Percentiles rank a stretch among this genome's conserved stretches.
These are phyloP conservation scores for Mastacembelus armatus DNA, from an alignment of 2,797 vertebrate species.

Conservation along the genomic window DNA sequence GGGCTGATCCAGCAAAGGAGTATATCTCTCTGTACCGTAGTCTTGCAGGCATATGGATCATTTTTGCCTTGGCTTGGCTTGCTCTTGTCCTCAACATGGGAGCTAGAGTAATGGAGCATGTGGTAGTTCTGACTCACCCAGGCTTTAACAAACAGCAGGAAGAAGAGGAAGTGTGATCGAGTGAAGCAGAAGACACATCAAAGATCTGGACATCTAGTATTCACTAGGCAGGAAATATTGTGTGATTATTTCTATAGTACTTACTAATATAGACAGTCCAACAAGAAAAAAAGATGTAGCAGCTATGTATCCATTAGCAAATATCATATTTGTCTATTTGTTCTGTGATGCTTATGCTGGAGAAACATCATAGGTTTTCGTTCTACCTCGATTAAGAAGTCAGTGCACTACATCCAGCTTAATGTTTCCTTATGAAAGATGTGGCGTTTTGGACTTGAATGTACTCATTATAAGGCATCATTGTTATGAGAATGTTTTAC, in stretches of 20 bases:
- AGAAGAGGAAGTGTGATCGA: constrained; percentile 56
- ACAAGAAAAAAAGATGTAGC: too few relatives aligned
- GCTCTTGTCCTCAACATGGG: constrained; percentile 82
- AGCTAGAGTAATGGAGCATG: constrained; percentile 82
- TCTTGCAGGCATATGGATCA: constrained; percentile 83
- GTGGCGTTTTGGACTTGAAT: neutral
- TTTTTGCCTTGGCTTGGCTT: constrained; percentile 83
- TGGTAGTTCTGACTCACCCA: constrained; percentile 73
- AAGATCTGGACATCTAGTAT: constrained; percentile 54
- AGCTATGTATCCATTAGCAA: too few relatives aligned
- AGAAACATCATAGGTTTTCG: constrained; percentile 5
- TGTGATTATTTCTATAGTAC: neutral
- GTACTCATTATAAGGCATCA: too few relatives aligned
- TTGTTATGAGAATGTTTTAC: neutral
- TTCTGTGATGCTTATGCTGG: neutral
- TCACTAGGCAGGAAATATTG: neutral
- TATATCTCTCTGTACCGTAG: constrained; percentile 84
- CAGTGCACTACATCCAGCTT: neutral
- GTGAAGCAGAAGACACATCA: constrained; percentile 68
- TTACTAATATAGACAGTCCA: too few relatives aligned
- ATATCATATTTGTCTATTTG: neutral
- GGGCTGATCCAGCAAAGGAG: constrained; percentile 79
- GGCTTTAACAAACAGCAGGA: constrained; percentile 58
- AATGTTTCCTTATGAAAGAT: neutral
- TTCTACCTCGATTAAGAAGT: constrained; percentile 12